Conservation (phyloP, 2,888 invertebrate genomes). For the Tenodera sinensis region DNA sequence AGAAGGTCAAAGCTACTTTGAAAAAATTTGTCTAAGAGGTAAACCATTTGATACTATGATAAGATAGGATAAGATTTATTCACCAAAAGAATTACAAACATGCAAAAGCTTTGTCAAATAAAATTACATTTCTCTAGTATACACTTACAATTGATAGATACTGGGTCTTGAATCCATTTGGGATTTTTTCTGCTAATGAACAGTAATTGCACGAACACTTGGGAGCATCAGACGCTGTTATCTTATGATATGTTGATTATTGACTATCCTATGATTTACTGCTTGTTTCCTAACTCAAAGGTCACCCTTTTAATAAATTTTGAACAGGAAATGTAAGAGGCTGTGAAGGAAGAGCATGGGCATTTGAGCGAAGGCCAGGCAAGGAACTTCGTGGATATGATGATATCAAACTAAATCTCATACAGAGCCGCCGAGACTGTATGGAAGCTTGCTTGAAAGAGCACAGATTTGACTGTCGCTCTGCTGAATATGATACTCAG, state of each 20-base stretch:
- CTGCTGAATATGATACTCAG: conserved; percentile 50
- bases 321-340: conserved; percentile 34
- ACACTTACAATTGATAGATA: too few species aligned
- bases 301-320: background rate
- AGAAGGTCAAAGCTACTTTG: conserved; percentile 46
- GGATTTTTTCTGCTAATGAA: too few species aligned
- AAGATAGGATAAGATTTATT: too few species aligned
- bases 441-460: conserved; percentile 48
- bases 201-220: too few species aligned
- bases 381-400: conserved; percentile 48
- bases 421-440: conserved; percentile 50
- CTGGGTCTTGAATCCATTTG: too few species aligned
- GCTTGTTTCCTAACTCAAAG: too few species aligned
- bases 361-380: conserved; percentile 50
- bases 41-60: background rate
- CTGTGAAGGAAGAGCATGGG: conserved; percentile 46
- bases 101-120: too few species aligned
- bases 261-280: too few species aligned
- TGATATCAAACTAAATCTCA: conserved; percentile 44
- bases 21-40: conserved; percentile 47
- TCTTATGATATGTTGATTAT: too few species aligned
- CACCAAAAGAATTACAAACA: too few species aligned
- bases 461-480: conserved; percentile 44
- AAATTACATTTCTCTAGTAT: too few species aligned
- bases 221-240: background rate